These are phyloP conservation scores for Pelagia noctiluca DNA, from an alignment of 30 jellyfish, hydroid and myxozoan species.

Conservation along the genomic window DNA sequence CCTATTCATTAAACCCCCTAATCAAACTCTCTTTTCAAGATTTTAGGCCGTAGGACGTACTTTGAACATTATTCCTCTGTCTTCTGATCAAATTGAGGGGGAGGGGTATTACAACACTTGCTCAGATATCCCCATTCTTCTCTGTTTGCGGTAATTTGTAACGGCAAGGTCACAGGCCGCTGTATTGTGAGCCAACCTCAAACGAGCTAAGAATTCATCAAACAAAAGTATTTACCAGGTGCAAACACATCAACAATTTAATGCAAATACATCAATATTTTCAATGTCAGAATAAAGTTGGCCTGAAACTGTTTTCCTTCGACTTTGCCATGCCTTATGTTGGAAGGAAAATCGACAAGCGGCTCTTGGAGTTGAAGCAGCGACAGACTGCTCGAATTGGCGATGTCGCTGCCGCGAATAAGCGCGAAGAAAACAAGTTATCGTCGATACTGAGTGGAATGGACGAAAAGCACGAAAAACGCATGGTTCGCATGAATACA, in stretches of 20 bases:
- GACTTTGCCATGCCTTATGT: not conserved
- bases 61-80: too few species aligned
- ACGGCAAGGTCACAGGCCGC: not conserved
- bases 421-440: constrained; percentile 58
- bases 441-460: constrained; percentile 32
- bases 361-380: constrained; percentile 43
- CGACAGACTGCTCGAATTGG: constrained; percentile 54
- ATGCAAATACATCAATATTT: not conserved
- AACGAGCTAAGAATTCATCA: not conserved
- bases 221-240: not conserved
- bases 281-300: not conserved
- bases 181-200: not conserved
- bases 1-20: too few species aligned
- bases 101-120: not conserved
- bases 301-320: not conserved
- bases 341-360: not conserved
- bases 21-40: too few species aligned
- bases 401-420: constrained; percentile 67
- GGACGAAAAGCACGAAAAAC: constrained; percentile 55
- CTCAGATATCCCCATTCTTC: too few species aligned
- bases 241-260: not conserved
- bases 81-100: not conserved
- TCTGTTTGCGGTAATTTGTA: not conserved
- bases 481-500: constrained; percentile 46
- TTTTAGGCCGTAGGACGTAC: too few species aligned